Base-by-base conservation (phyloP, 2,888 invertebrate species). In the Priocnemis perturbator region DNA sequence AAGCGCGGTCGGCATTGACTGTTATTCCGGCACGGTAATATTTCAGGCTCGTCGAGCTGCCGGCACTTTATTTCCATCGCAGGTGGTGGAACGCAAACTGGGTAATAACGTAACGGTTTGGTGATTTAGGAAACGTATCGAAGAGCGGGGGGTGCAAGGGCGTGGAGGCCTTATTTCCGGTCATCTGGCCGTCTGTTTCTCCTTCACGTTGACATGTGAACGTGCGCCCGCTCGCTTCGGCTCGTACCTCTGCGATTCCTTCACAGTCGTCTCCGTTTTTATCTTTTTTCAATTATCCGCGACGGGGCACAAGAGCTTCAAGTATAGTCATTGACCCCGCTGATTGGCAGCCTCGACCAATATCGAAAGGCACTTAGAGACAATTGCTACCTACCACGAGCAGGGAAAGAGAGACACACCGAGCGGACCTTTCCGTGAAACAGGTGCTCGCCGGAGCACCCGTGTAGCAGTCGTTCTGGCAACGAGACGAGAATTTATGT, bases 401-500 rank as follows among this genome's bases (percentile, higher is more conserved):
- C 50, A 17, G 17, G 11, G 37, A 37, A 37, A 37, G 37, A 37
- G 37, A 37, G 50, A 60, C 48, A 50, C 52, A 21, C 14, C 20
- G 59, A 56, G 23, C 45, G 45, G 57, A n/a, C 65, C 53, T 67
- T 63, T 62, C 65, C 64, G 44, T 65, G 66, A 72, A 78, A 69
- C 74, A 78, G 74, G 53, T 76, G 76, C 57, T 15, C n/a, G n/a
- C 47, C 44, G 56, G 56, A 23, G 65, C 50, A 19, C 47, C 44
- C n/a, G 15, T 55, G 50, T 64, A 44, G 26, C 67, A 61, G 68
- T 62, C 53, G 53, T 69, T 37, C 37, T 11, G 68, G 64, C 73
- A 81, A 79, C 73, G 52, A 78, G 73, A 68, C 67, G 60, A 66
- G 69, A 77, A 79, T 84, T 81, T 82, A 79, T 77, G 78, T 63